Evolutionary conservation across 2,797 vertebrate genomes (phyloP).

Genomic region (Sitta carolinensis): DNA sequence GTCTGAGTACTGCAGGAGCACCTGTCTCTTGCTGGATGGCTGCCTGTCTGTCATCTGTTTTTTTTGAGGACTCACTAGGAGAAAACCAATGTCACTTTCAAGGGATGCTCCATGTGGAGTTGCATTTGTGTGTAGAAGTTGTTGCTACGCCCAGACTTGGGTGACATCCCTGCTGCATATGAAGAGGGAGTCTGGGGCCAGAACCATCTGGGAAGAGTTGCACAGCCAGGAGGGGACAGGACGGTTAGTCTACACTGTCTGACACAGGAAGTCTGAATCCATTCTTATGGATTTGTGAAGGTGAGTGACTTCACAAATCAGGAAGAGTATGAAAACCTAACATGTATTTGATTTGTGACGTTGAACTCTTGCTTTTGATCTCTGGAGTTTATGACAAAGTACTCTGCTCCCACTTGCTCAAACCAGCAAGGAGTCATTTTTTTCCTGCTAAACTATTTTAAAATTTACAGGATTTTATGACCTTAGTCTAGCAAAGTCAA

Average conservation of each 20-base stretch:
- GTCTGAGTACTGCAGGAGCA: neutral
- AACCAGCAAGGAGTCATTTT: neutral
- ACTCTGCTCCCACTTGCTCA: neutral
- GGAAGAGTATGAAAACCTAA: neutral
- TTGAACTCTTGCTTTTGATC: neutral
- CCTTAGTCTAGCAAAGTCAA: neutral
- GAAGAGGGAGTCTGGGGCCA: neutral
- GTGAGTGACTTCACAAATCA: neutral
- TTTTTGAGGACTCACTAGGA: neutral
- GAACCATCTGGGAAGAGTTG: neutral
- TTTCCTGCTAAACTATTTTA: neutral
- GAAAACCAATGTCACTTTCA: neutral
- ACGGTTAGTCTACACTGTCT: neutral
- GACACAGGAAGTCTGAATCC: neutral
- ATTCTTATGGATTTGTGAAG: neutral
- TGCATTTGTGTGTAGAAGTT: rapidly evolving
- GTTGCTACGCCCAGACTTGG: neutral
- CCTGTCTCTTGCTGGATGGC: neutral
- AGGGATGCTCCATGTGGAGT: rapidly evolving
- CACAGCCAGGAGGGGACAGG: neutral
- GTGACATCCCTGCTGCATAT: neutral
- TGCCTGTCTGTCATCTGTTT: neutral
- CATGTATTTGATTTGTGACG: neutral
- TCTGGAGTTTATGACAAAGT: neutral
- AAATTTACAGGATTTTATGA: neutral